A percentile compares a stretch with the other conserved stretches of the same genome.
phyloP scores from a whole-genome alignment of 2,888 invertebrate genomes.

The Maniola hyperantus region DNA sequence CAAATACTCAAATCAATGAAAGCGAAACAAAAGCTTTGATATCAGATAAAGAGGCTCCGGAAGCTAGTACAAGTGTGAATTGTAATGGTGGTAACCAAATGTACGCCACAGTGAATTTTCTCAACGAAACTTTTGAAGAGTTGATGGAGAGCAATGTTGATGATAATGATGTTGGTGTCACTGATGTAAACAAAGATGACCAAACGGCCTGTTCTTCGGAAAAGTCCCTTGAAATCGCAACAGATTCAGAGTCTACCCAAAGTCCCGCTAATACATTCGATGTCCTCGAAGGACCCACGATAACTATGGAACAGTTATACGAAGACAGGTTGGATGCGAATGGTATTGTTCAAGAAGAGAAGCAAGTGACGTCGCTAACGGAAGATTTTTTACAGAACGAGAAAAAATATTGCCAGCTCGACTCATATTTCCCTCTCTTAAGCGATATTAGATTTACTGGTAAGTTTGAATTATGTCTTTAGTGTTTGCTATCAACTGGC shows the following conservation, averaged over 20 bases:
- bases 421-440: conserved; percentile 65
- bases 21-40: conserved; percentile 15
- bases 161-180: conserved; percentile 61
- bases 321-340: conserved; percentile 16
- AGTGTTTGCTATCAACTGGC: background rate
- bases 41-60: conserved; percentile 11
- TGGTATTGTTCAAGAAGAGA: conserved; percentile 44
- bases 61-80: conserved; percentile 41
- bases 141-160: conserved; percentile 75
- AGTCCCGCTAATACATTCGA: conserved; percentile 13
- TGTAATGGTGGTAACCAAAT: conserved; percentile 61
- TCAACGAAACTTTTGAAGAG: conserved; percentile 72
- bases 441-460: conserved; percentile 77
- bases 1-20: conserved; percentile 23
- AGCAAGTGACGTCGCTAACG: conserved; percentile 55
- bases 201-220: conserved; percentile 46
- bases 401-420: conserved; percentile 72
- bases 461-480: conserved; percentile 44
- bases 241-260: conserved; percentile 28
- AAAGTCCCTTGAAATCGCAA: conserved; percentile 30
- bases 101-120: conserved; percentile 69
- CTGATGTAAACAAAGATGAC: conserved; percentile 50
- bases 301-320: conserved; percentile 21
- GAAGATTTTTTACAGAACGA: conserved; percentile 76
- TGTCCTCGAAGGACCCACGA: conserved; percentile 11